Evolutionary conservation across 2,113 vertebrate genomes (phyloP).

Genomic region (Odocoileus hemionus): DNA sequence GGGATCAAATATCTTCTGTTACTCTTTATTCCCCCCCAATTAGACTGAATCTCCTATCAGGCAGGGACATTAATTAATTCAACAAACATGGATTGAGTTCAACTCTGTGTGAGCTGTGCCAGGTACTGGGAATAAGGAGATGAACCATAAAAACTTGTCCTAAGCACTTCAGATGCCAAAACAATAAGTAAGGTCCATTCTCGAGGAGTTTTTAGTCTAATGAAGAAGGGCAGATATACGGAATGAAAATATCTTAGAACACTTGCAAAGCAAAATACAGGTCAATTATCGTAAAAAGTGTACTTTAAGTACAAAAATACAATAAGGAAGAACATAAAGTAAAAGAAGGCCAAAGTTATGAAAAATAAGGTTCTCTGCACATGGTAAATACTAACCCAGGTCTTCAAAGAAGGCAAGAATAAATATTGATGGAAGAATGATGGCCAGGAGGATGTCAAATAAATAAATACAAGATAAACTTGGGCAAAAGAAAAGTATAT

Average conservation of each 20-base stretch:
- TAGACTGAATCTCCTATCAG: not conserved
- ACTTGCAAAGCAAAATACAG: not conserved
- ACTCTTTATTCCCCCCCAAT: not conserved
- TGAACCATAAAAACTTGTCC: slow-evolving; percentile 5
- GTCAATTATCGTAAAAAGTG: not conserved
- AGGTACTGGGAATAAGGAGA: not conserved
- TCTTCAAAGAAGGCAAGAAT: not conserved
- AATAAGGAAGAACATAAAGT: slow-evolving; percentile 13
- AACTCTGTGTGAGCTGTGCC: not conserved
- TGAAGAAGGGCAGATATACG: not conserved
- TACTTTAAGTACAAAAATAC: not conserved
- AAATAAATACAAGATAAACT: not conserved
- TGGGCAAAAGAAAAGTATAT: not conserved
- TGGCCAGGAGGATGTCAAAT: not conserved
- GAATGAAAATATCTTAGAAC: slow-evolving; percentile 19
- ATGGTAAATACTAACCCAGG: not conserved
- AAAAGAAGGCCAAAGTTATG: not conserved
- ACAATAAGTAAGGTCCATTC: not conserved
- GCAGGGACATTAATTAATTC: not conserved
- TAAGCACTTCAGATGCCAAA: not conserved
- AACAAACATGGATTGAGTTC: not conserved
- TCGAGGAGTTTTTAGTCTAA: not conserved
- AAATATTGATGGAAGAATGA: not conserved
- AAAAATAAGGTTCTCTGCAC: not conserved
- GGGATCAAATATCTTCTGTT: not conserved